Evolutionary conservation across 1,140 invertebrate genomes (phyloP), one percentile per base, ranked within the genome.

Genomic region (Drosophila chauvacae): DNA sequence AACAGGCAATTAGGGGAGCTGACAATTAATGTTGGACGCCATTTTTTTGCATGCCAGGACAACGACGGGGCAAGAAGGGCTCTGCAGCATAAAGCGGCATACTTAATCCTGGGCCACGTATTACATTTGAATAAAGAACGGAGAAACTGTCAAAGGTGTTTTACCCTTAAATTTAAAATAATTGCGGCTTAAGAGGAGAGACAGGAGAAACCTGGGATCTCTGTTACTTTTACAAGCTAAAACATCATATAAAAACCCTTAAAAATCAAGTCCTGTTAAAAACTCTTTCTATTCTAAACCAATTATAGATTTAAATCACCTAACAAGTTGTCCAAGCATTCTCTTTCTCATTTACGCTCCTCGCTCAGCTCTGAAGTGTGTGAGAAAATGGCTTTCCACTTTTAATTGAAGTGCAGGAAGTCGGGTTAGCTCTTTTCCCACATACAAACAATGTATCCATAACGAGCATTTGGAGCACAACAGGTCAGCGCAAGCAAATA

Each of bases 341-440:
- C 14, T n/a, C 14, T 5, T n/a, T n/a, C 2, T 35, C 14, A 16
- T 37, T 37, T 13, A 18, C 7, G n/a, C 48, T 5, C 18, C 3
- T 5, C 14, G 7, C 2, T 1, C n/a, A 28, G 44, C 48, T 39
- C 41, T 33, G 23, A 37, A 64, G 57, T 84, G 47, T 81, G 79
- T 48, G 41, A 51, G 48, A 57, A 55, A 71, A 57, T 50, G 58
- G 57, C 76, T 70, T 83, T 83, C 51, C 68, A 53, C 76, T 83
- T 82, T 82, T 84, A 80, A 83, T 83, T 83, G 71, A 83, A 20
- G 51, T 39, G 42, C 50, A 51, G 23, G 23, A 47, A 28, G 42
- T 30, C 7, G 16, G 63, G 48, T 37, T 45, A 42, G 63, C 11
- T 23, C 44, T 68, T 35, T 23, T 35, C 4, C 26, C 20, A 16